Percentiles rank a stretch among this genome's conserved stretches.
These are phyloP conservation scores for Sciaenops ocellatus DNA, from an alignment of 2,797 vertebrate species.

Conservation along the genomic window DNA sequence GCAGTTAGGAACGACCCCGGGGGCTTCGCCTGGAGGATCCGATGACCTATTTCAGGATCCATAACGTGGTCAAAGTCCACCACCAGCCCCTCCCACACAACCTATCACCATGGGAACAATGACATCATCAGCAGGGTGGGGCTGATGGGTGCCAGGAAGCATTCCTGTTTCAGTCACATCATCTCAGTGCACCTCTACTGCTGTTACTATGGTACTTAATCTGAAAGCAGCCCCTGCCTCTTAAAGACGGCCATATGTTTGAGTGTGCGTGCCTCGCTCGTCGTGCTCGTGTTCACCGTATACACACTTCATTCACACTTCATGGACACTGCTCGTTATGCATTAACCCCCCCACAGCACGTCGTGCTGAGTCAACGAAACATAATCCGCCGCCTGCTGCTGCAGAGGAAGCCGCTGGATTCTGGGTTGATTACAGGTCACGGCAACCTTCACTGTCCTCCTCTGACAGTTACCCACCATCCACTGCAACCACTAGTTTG, in stretches of 20 bases:
- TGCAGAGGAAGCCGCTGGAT: constrained; percentile 40
- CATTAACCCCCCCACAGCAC: constrained; percentile 14
- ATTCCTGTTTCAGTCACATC: constrained; percentile 1
- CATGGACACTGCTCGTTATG: constrained; percentile 29
- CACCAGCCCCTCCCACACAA: constrained; percentile 20
- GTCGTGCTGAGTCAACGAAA: constrained; percentile 66
- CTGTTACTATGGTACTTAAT: constrained; percentile 59
- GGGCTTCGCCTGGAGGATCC: constrained; percentile 45
- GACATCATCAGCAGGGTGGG: constrained; percentile 58
- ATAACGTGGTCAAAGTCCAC: constrained; percentile 56
- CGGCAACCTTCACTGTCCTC: constrained; percentile 31
- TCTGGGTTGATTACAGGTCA: constrained; percentile 52
- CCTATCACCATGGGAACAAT: constrained; percentile 70
- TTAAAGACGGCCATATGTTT: background rate
- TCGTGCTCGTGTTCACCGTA: constrained; percentile 33
- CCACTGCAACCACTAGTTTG: background rate
- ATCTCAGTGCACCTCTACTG: constrained; percentile 45
- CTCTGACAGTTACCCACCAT: constrained; percentile 2
- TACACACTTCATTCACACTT: constrained; percentile 59
- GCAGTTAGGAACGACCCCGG: constrained; percentile 17
- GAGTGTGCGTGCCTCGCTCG: background rate
- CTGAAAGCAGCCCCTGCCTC: constrained; percentile 16
- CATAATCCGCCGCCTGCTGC: constrained; percentile 49
- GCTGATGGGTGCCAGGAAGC: constrained; percentile 41
- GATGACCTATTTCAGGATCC: constrained; percentile 74